Base-by-base conservation (phyloP, 1,140 invertebrate species). In the Calephelis nemesis region DNA sequence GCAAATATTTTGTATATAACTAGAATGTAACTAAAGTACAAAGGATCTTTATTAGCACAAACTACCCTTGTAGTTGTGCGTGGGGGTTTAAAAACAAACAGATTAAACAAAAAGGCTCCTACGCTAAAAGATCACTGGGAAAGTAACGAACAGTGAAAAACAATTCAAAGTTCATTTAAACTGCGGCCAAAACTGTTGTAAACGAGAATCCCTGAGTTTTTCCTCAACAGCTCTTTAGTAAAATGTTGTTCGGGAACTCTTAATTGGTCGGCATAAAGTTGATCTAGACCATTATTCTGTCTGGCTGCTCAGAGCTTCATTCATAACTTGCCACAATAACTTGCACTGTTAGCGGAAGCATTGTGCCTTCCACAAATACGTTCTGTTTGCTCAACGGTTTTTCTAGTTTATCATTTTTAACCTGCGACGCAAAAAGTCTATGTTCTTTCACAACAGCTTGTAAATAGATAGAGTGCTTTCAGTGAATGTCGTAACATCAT, bases 251-350 rank as follows among this genome's bases (percentile, higher is more conserved):
- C 54, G 54, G 54, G 54, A 60, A 60, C 54, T 60, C 42, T 54
- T 67, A 67, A 67, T 67, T 67, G 40, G 52, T 58, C 65, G 39
- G 39, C 49, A 13, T 47, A 42, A 40, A 10, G 19, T 52, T 52
- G 47, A 65, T 65, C 63, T 47, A 67, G 19, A 39, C 65, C 30
- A 67, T 67, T 58, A 45, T 58, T 67, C 39, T 47, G 48, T 58
- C 54, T 48, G 54, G 54, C 54, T 60, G 30, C 54, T 60, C 54
- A 60, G 54, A 11, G 54, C 58, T 60, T 60, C 45, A 48, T 67
- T 67, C 50, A 62, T 48, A 67, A 60, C 54, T 48, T 65, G n/a
- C 30, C 12, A 50, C 45, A 47, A 67, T 60, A 47, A 58, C 54
- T 60, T 67, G 45, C 54, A 60, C 30, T 60, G 54, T 60, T 60